Evolutionary conservation across 2,113 vertebrate species (phyloP).

Genomic region (Chlamydotis undulata): DNA sequence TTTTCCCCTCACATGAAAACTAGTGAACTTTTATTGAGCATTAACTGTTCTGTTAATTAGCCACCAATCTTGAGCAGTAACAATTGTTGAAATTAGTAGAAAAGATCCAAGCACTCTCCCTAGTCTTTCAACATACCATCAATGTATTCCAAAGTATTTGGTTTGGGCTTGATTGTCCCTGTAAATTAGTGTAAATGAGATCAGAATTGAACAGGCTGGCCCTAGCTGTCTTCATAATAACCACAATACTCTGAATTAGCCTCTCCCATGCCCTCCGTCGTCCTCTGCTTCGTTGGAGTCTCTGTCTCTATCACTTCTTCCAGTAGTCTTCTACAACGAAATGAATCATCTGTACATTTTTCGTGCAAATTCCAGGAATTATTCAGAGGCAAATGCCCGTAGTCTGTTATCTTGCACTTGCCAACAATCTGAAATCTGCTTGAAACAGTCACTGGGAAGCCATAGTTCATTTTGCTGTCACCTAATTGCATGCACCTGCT

Average conservation of each 20-base stretch:
- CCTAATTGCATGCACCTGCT: slow-evolving; percentile 64
- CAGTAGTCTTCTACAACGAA: neutral
- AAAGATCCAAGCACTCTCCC: neutral
- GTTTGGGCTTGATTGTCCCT: neutral
- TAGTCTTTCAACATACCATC: neutral
- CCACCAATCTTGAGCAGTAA: neutral
- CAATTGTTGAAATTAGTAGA: neutral
- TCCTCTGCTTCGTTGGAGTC: neutral
- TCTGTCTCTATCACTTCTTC: neutral
- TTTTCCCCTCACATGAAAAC: neutral
- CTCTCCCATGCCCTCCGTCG: neutral
- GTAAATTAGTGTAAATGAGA: neutral
- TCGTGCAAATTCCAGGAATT: neutral
- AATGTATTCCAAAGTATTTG: neutral
- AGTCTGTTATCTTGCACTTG: slow-evolving; percentile 23
- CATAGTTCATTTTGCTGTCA: slow-evolving; percentile 64
- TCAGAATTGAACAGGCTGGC: neutral
- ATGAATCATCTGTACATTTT: slow-evolving; percentile 5
- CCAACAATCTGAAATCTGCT: slow-evolving; percentile 31
- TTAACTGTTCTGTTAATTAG: neutral
- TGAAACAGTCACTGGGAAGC: slow-evolving; percentile 9
- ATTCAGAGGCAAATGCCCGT: neutral
- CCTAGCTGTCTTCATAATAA: neutral
- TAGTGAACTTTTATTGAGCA: neutral
- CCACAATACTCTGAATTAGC: neutral